Evolutionary conservation across 2,113 vertebrate species (phyloP).

Genomic region (Arothron firmamentum): DNA sequence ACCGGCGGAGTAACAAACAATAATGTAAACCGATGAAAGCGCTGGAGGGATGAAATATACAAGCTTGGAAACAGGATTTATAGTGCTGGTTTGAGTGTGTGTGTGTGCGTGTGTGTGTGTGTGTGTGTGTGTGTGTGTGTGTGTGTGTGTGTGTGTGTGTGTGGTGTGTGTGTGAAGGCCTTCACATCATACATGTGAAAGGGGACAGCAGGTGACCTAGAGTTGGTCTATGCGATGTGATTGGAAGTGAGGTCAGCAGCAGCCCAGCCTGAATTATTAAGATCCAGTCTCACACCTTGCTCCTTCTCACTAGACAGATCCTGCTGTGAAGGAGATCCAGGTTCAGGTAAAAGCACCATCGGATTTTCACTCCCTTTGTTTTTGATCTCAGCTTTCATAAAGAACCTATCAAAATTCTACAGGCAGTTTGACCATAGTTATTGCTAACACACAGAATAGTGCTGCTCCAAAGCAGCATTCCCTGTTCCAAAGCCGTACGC

Average conservation of each 20-base stretch:
- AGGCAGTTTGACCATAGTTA: too few relatives aligned
- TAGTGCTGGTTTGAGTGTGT: too few relatives aligned
- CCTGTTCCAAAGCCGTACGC: too few relatives aligned
- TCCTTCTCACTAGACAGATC: conserved; percentile 18
- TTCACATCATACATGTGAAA: neutral
- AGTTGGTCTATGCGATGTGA: conserved; percentile 18
- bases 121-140: too few relatives aligned
- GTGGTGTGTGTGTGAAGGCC: too few relatives aligned
- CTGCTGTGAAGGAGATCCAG: conserved; percentile 32
- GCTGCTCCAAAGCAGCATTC: too few relatives aligned
- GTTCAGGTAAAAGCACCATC: conserved; percentile 17
- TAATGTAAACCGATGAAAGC: conserved; percentile 16
- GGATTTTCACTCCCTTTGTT: neutral
- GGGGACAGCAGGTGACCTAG: conserved; percentile 4
- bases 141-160: too few relatives aligned
- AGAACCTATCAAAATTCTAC: too few relatives aligned
- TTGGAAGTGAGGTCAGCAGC: conserved; percentile 25
- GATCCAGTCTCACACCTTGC: conserved; percentile 35
- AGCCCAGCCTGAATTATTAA: conserved; percentile 50
- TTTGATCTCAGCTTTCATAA: too few relatives aligned
- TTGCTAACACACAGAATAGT: too few relatives aligned
- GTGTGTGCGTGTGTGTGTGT: too few relatives aligned
- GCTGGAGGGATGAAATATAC: neutral
- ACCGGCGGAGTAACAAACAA: conserved; percentile 51
- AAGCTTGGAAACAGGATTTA: neutral